Conservation (phyloP, 2,888 invertebrate genomes). For the Sinhomidia bicolor region DNA sequence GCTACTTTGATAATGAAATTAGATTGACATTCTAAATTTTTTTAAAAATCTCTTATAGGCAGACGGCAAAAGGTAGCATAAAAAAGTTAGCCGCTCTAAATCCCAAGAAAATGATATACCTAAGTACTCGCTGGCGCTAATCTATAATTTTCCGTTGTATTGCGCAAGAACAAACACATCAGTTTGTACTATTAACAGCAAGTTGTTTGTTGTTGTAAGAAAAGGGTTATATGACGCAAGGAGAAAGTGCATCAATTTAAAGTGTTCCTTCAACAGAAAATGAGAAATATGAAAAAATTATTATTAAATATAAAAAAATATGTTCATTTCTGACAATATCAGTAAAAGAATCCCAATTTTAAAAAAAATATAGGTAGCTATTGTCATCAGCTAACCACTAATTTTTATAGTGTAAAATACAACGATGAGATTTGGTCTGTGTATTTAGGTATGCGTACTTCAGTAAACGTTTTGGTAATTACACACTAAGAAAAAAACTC, state of each 20-base stretch:
- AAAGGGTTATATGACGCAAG: too few species aligned
- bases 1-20: background rate
- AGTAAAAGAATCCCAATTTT: too few species aligned
- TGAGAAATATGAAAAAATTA: too few species aligned
- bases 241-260: background rate
- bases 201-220: too few species aligned
- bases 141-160: slow-evolving; percentile 12
- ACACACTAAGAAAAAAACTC: background rate
- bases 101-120: slow-evolving; percentile 46
- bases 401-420: background rate
- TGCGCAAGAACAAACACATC: background rate
- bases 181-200: too few species aligned
- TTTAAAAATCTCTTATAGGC: background rate
- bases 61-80: background rate
- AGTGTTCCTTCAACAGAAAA: background rate
- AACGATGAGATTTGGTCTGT: background rate
- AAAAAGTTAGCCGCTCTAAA: slow-evolving; percentile 55
- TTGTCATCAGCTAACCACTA: too few species aligned
- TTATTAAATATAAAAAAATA: too few species aligned
- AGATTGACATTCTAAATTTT: background rate
- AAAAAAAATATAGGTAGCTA: too few species aligned
- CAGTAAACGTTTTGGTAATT: background rate
- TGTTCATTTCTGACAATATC: too few species aligned
- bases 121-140: background rate
- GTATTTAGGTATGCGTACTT: background rate